Percentiles rank a stretch among this genome's conserved stretches.
These are phyloP conservation scores for Ceratina calcarata DNA, from an alignment of 1,140 invertebrate genomes.

Conservation along the genomic window DNA sequence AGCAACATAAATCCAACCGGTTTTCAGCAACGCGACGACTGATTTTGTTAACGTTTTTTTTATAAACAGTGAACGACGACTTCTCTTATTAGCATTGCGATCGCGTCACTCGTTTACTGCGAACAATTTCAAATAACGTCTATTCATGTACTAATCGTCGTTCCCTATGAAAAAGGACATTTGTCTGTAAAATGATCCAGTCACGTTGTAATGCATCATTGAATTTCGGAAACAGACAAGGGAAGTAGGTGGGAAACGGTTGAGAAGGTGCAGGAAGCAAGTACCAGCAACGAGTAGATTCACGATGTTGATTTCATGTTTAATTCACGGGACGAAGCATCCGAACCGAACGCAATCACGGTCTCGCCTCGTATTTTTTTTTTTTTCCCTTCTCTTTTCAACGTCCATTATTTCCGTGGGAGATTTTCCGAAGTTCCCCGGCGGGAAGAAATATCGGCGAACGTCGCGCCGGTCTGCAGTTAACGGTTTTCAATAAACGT, in stretches of 20 bases:
- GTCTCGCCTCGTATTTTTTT: constrained; percentile 11
- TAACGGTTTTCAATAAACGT: constrained; percentile 37
- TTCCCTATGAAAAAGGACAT: too few species aligned
- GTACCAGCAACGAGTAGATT: background rate
- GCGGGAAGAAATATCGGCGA: constrained; percentile 25
- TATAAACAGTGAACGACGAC: too few species aligned
- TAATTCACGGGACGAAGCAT: constrained; percentile 25
- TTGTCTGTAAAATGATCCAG: too few species aligned
- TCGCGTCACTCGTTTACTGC: too few species aligned
- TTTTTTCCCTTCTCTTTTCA: background rate
- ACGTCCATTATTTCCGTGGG: constrained; percentile 18
- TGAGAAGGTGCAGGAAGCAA: background rate
- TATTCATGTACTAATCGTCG: too few species aligned
- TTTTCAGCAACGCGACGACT: background rate
- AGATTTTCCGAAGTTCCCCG: constrained; percentile 6
- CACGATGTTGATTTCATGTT: constrained; percentile 27
- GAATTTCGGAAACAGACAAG: too few species aligned
- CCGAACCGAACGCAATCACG: background rate
- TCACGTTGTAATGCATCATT: too few species aligned
- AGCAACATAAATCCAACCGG: background rate
- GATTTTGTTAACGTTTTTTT: background rate
- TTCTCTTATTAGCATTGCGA: too few species aligned
- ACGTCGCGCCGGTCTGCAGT: constrained; percentile 9
- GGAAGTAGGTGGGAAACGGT: background rate
- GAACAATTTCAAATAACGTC: too few species aligned